A percentile compares a stretch with the other conserved stretches of the same genome.
Conservation (phyloP, 2,113 vertebrate genomes). For the Passer montanus region DNA sequence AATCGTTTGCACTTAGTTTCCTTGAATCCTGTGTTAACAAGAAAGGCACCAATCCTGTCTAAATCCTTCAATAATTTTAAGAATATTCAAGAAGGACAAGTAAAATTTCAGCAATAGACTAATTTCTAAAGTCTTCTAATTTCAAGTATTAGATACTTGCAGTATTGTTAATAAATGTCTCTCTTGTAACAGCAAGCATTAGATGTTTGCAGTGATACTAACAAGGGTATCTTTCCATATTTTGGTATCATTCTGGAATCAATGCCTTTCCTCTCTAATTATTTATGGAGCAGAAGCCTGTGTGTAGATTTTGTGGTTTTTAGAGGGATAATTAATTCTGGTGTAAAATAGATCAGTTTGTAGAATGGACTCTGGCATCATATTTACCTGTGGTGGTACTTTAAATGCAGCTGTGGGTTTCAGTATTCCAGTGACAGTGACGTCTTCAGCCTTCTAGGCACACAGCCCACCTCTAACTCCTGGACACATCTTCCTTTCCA, state of each 20-base stretch:
- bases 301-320: neutral
- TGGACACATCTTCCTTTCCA: neutral
- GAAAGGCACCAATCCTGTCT: neutral
- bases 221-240: neutral
- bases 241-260: neutral
- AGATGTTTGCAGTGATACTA: neutral
- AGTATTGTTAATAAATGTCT: neutral
- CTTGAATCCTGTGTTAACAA: neutral
- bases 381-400: neutral
- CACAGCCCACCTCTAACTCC: neutral
- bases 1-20: neutral
- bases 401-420: neutral
- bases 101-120: neutral
- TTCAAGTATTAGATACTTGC: neutral
- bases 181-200: neutral
- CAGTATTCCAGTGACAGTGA: neutral
- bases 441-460: neutral
- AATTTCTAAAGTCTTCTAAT: neutral
- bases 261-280: neutral
- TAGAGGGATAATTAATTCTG: neutral
- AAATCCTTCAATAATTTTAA: neutral
- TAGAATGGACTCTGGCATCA: neutral
- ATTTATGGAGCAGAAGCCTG: neutral
- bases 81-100: neutral
- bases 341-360: neutral